Percentiles rank a stretch among this genome's conserved stretches.
Evolutionary conservation across 2,113 vertebrate species (phyloP).

Genomic region (Ibidorhyncha struthersii): DNA sequence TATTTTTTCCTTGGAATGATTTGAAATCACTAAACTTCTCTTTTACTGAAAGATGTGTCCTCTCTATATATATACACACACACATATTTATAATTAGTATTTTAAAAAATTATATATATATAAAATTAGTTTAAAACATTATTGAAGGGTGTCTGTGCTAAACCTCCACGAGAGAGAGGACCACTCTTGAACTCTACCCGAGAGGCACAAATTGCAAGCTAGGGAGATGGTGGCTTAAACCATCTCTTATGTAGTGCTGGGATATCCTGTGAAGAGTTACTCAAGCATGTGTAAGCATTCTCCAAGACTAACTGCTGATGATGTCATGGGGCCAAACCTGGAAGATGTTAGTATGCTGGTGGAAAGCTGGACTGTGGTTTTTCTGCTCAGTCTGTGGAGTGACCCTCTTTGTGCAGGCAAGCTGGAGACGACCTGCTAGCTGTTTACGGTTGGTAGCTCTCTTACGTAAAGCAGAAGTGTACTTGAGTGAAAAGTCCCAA

Average conservation of each 20-base stretch:
- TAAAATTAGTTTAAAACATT: background rate
- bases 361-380: background rate
- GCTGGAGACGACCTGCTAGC: background rate
- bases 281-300: background rate
- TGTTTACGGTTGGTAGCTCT: background rate
- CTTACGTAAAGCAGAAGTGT: background rate
- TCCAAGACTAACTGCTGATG: background rate
- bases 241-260: background rate
- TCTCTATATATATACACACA: background rate
- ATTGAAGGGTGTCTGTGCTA: background rate
- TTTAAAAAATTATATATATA: too few species aligned
- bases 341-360: background rate
- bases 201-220: background rate
- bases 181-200: rapidly evolving
- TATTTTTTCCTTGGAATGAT: background rate
- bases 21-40: background rate
- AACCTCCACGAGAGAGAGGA: background rate
- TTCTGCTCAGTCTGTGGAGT: background rate
- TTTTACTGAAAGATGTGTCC: background rate
- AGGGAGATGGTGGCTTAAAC: background rate
- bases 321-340: rapidly evolving
- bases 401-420: background rate
- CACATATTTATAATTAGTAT: too few species aligned
- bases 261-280: background rate
- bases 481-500: background rate